Evolutionary conservation across 2,113 vertebrate species (phyloP), one percentile per base, ranked within the genome.

Genomic region (Ifrita kowaldi): DNA sequence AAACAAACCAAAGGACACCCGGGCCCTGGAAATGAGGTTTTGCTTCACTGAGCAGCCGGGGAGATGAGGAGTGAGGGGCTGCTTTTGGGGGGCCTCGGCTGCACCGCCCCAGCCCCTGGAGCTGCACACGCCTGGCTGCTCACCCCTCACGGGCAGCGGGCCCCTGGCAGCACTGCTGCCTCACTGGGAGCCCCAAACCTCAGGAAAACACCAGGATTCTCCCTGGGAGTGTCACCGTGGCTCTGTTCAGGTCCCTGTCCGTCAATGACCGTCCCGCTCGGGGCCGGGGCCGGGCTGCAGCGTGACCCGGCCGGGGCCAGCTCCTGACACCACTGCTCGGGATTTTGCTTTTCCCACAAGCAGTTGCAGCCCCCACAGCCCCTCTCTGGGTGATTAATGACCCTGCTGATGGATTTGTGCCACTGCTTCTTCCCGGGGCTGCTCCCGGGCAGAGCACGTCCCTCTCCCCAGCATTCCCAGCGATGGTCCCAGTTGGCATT

Each of bases 221-320:
- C 49, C 11, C 24, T 4, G 5, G 4, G 1, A 44, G 15, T 53
- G 9, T 1, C 69, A 32, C 50, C 3, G 3, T 15, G 28, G 60
- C 41, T 35, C 77, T 81, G 33, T 17, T 82, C 35, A 46, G 81
- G 71, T 64, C 67, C 50, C 28, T 64, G 57, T 22, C 65, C 27
- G 3, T 32, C 56, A 59, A 8, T 14, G 70, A 78, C 22, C 1
- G 0, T 32, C 53, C 47, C 6, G 9, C 53, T 33, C 1, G 2
- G 55, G 41, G 50, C 32, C 0, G 0, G 16, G 41, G 27, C 62
- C 64, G 71, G 35, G 60, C 67, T 49, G 53, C 47, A 37, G 35
- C 0, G 0, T 59, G 41, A 76, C 49, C 80, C 26, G 0, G 23
- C 30, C 3, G 0, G 53, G 44, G 12, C 24, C 11, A 11, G 41